Evolutionary conservation across 2,113 vertebrate species (phyloP).

Genomic region (Rissa tridactyla): DNA sequence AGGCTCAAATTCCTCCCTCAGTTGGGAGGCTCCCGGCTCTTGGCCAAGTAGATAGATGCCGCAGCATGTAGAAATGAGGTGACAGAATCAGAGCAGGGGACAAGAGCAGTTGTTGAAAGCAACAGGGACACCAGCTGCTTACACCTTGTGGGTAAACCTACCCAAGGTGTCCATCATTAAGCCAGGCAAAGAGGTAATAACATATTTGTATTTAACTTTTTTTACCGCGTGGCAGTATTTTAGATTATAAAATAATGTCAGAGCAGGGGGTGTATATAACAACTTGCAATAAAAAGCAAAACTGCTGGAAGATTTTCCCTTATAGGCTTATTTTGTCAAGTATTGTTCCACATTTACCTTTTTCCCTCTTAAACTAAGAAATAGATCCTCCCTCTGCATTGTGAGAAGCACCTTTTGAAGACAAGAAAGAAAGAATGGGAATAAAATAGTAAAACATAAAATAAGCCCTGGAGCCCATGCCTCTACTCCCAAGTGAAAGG

Average conservation of each 20-base stretch:
- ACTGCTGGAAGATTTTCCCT: slow-evolving; percentile 3
- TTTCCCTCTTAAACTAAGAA: slow-evolving; percentile 31
- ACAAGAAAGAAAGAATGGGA: not conserved
- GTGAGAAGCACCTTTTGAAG: slow-evolving; percentile 39
- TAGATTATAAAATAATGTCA: slow-evolving; percentile 14
- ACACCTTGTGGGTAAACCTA: not conserved
- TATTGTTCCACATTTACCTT: slow-evolving; percentile 51
- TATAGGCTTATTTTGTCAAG: slow-evolving; percentile 44
- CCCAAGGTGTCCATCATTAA: not conserved
- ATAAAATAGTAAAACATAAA: slow-evolving; percentile 25
- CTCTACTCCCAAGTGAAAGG: not conserved
- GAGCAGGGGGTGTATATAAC: slow-evolving; percentile 1
- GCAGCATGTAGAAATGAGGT: not conserved
- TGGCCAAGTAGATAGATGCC: not conserved
- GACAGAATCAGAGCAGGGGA: not conserved
- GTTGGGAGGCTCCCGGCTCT: not conserved
- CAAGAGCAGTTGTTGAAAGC: not conserved
- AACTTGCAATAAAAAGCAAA: not conserved
- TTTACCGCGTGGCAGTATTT: not conserved
- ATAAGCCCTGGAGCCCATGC: not conserved
- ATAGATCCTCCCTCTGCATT: slow-evolving; percentile 48
- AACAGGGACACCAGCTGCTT: not conserved
- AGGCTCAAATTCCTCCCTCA: not conserved
- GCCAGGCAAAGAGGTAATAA: not conserved
- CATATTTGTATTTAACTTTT: not conserved